Conservation (phyloP, 1,140 invertebrate genomes). For the Nasonia giraulti region DNA sequence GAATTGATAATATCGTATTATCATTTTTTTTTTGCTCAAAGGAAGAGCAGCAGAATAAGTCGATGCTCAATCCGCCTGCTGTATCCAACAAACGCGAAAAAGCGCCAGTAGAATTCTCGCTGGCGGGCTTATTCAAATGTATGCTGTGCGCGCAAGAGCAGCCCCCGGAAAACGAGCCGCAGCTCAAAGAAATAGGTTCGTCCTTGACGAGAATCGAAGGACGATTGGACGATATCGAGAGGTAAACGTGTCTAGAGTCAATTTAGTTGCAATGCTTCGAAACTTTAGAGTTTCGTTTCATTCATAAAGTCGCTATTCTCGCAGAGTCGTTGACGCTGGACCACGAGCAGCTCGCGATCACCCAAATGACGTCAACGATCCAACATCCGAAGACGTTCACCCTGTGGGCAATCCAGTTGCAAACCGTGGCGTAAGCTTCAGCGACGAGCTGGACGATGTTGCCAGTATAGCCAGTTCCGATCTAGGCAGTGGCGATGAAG, state of each 20-base stretch:
- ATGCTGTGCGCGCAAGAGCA: conserved; percentile 78
- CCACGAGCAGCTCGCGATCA: background rate
- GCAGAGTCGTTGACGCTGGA: background rate
- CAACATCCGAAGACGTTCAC: background rate
- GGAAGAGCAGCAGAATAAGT: conserved; percentile 48
- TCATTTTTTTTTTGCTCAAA: conserved; percentile 43
- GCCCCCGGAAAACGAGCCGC: conserved; percentile 73
- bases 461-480: background rate
- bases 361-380: background rate
- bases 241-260: background rate
- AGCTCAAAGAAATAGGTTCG: conserved; percentile 76
- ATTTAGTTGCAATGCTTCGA: too few species aligned
- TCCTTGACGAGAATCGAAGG: conserved; percentile 74
- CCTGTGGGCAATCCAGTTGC: background rate
- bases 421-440: background rate
- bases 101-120: conserved; percentile 78
- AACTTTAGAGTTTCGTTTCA: too few species aligned
- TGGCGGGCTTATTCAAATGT: conserved; percentile 79
- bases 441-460: background rate
- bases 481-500: background rate
- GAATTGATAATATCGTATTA: too few species aligned
- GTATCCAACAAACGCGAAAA: conserved; percentile 70
- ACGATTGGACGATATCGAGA: conserved; percentile 75
- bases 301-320: background rate
- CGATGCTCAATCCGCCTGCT: background rate